Evolutionary conservation across 2,888 invertebrate genomes (phyloP), one percentile per base, ranked within the genome.

Genomic region (Pilophorus perplexus): DNA sequence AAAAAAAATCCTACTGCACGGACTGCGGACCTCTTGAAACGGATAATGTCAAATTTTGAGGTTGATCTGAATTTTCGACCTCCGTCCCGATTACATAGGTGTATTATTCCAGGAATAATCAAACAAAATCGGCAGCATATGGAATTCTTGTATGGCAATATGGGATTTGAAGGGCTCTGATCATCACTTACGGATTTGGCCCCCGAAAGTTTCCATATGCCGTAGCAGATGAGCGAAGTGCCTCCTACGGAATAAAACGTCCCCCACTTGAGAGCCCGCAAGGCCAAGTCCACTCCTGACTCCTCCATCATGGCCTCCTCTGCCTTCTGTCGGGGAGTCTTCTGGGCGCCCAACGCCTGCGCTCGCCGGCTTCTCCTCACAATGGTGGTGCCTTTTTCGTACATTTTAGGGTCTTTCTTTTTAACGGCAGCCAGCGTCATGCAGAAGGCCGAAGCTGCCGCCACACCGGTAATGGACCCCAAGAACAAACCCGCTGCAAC

Each of bases 131-230:
- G n/a, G n/a, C n/a, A n/a, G n/a, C n/a, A n/a, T n/a, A n/a, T n/a
- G n/a, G n/a, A n/a, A n/a, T n/a, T n/a, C n/a, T n/a, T n/a, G n/a
- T n/a, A n/a, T n/a, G n/a, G n/a, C n/a, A n/a, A n/a, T n/a, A n/a
- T n/a, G n/a, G n/a, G n/a, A n/a, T n/a, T n/a, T n/a, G n/a, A n/a
- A n/a, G n/a, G n/a, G n/a, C n/a, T n/a, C n/a, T 6, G 16, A 16
- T 40, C n/a, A 4, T 3, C 68, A 79, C 83, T 59, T 25, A 82
- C 80, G 92, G 91, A 82, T 88, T 84, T 74, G 84, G 92, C 93
- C 64, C 93, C 94, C 40, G 93, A 87, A 12, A 93, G 74, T 78
- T 93, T 94, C 90, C 93, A 95, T 67, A 93, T 83, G 10, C 86
- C 84, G 77, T 86, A 92, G 75, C 88, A 90, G 60, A 95, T 77